Base-by-base conservation (phyloP, 1,140 invertebrate species). In the Heterodera carotae region DNA sequence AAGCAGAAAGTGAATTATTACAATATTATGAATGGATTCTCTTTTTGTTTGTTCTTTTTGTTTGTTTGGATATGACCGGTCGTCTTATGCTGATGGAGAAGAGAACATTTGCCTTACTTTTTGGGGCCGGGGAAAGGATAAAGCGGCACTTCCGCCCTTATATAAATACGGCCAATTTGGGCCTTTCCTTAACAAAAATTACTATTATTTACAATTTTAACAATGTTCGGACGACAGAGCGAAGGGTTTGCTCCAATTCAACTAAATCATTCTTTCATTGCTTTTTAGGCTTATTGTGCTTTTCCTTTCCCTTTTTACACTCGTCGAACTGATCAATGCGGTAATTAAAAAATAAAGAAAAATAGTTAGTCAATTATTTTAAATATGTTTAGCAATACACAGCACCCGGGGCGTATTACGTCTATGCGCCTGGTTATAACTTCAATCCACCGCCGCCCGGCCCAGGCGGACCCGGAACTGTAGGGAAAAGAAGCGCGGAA, bases 381-480 rank as follows among this genome's bases (percentile, higher is more conserved):
- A 56, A 0, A 18, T 56, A 27, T 29, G 29, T 62, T 64, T 22
- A 74, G 72, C 72, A 74, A 74, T 74, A 62, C 59, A 59, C 72
- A 27, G 59, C 72, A 15, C 72, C 72, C 2, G 72, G 72, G 12
- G 72, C 72, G 25, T 74, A 74, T 36, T 74, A 74, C 27, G 72
- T 74, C 7, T 74, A 56, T 62, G 72, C 72, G 10, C 72, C 72
- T 22, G 72, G 72, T 29, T 74, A 56, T 25, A 74, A 74, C 64
- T 74, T 74, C 39, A 74, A 74, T 10, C 72, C 72, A n/a, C 62
- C 62, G n/a, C 62, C 62, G 6, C 62, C 62, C 27, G 62, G 62
- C 6, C 62, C 62, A 5, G 62, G 62, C 7, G 62, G 62, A 15
- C 62, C 62, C 62, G 62, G 62, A 3, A 66, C 62, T 7, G 33